These are phyloP conservation scores for Hemaris fuciformis DNA, from an alignment of 2,888 invertebrate genomes.

Conservation along the genomic window DNA sequence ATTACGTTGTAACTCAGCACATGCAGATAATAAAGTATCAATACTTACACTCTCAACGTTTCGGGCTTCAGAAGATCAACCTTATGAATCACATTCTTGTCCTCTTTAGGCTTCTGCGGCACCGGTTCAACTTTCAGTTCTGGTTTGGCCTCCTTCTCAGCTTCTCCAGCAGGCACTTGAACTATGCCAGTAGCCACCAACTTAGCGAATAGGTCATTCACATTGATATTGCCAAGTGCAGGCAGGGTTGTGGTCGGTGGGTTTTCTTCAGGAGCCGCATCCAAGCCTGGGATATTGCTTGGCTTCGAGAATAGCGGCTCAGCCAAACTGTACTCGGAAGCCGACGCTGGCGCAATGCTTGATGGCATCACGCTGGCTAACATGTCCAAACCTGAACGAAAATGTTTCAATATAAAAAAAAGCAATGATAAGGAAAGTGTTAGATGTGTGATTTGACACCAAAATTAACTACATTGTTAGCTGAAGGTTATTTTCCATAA, in stretches of 20 bases:
- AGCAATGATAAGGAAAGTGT: no score
- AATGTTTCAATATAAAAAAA: not conserved
- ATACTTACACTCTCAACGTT: constrained; percentile 86
- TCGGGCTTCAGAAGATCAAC: constrained; percentile 87
- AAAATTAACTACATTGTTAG: no score
- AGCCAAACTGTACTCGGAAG: constrained; percentile 79
- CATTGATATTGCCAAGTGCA: constrained; percentile 81
- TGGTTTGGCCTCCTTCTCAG: constrained; percentile 38
- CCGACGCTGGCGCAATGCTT: constrained; percentile 80
- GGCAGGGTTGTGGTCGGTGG: constrained; percentile 43
- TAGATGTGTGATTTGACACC: not conserved
- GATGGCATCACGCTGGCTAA: constrained; percentile 85
- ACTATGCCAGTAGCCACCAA: constrained; percentile 88
- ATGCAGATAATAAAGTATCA: constrained; percentile 10
- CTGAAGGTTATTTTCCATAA: no score
- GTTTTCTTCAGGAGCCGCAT: constrained; percentile 54
- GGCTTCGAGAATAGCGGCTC: constrained; percentile 61
- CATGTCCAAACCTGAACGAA: constrained; percentile 81
- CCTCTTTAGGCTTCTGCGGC: constrained; percentile 50
- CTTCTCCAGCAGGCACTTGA: constrained; percentile 40
- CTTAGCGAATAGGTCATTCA: constrained; percentile 92
- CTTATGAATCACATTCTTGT: constrained; percentile 76
- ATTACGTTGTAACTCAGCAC: not conserved
- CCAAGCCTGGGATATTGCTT: constrained; percentile 66
- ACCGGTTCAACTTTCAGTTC: constrained; percentile 40